A percentile compares a stretch with the other conserved stretches of the same genome.
Evolutionary conservation across 2,888 invertebrate species (phyloP).

Genomic region (Leucophenga montana): DNA sequence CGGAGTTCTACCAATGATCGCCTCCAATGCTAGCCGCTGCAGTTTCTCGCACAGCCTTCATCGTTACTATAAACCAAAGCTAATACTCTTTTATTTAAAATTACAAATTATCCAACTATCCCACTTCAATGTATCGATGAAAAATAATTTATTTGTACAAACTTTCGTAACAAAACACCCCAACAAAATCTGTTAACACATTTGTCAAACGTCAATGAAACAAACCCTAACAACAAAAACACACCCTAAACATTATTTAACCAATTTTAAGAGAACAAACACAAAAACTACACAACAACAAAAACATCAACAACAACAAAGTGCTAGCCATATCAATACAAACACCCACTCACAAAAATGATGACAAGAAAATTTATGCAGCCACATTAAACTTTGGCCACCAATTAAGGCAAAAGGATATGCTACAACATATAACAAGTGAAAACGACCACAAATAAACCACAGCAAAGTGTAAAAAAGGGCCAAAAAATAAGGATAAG

Average conservation of each 20-base stretch:
- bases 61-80: too few relatives aligned
- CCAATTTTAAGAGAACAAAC: neutral
- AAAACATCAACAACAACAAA: neutral
- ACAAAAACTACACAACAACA: neutral
- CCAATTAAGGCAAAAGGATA: slow-evolving; percentile 8
- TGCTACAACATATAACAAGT: neutral
- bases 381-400: slow-evolving; percentile 22
- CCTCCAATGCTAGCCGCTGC: too few relatives aligned
- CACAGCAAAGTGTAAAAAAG: neutral
- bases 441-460: neutral
- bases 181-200: slow-evolving; percentile 8
- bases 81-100: too few relatives aligned
- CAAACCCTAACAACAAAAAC: neutral
- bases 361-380: slow-evolving; percentile 11
- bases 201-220: slow-evolving; percentile 19
- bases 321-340: slow-evolving; percentile 1
- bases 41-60: too few relatives aligned
- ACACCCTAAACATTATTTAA: slow-evolving; percentile 18
- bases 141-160: too few relatives aligned
- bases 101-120: too few relatives aligned
- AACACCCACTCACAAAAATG: neutral
- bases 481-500: too few relatives aligned
- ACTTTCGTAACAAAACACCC: too few relatives aligned
- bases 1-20: too few relatives aligned
- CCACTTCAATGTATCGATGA: too few relatives aligned